Base-by-base conservation (phyloP, 2,888 invertebrate species). In the Hipparchia semele region DNA sequence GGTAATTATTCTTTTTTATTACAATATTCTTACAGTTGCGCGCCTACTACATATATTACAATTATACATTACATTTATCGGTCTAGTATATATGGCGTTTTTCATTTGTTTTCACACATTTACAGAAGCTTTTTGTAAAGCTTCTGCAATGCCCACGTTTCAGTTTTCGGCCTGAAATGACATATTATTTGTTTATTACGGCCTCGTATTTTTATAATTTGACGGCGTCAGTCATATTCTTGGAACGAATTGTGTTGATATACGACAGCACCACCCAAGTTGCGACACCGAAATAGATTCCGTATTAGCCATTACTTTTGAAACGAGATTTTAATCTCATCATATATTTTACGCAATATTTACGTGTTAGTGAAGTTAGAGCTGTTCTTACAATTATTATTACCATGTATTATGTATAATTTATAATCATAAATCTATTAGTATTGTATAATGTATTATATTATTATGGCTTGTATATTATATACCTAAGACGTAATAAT, bases 161-260 rank as follows among this genome's bases (percentile, higher is more conserved):
- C 46, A 46, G 7, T 61, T 61, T 53, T 74, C 61, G 58, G 67
- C 64, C 59, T 13, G 62, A 66, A 72, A 61, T 54, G 69, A 56
- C 65, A 58, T 54, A 33, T 53, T 54, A 33, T 53, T 60, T 72
- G 66, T 64, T 68, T 72, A 64, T 74, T 75, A 23, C 74, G 69
- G 67, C 62, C 62, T 70, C 69, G 83, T 84, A 86, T 87, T 86
- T 85, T 83, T 80, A 82, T 80, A 80, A 84, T 85, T 85, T 85
- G 83, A 84, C 82, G 83, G 80, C 79, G 81, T 80, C 84, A 80
- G 83, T 85, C 83, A 83, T 84, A 84, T 87, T 89, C 89, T 85
- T 83, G 87, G 90, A 91, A 89, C 89, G 89, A 89, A 90, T 90
- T 89, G 87, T 87, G 84, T 85, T 79, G 78, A 79, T 90, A 84